phyloP scores from a whole-genome alignment of 2,888 invertebrate genomes.

The Erebia ligea region DNA sequence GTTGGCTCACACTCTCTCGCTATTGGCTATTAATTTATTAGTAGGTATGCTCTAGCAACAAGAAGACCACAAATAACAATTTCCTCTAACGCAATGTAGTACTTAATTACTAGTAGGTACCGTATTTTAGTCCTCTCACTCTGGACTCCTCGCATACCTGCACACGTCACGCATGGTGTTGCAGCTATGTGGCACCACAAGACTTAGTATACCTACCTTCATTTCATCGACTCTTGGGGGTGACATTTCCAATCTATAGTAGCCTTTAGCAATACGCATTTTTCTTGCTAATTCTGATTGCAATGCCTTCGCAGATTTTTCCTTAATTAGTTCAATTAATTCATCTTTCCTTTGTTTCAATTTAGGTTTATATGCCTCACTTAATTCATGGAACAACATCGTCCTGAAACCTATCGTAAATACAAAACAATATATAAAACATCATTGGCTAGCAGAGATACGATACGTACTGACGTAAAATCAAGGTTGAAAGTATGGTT shows the following conservation, averaged over 20 bases:
- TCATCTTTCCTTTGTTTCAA: slow-evolving; percentile 53
- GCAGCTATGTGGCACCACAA: not conserved
- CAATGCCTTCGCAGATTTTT: slow-evolving; percentile 56
- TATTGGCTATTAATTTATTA: not conserved
- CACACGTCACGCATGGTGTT: too few species aligned
- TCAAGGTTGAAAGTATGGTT: too few species aligned
- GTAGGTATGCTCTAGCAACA: too few species aligned
- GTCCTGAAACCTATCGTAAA: slow-evolving; percentile 28
- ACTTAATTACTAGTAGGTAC: too few species aligned
- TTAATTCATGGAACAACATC: slow-evolving; percentile 24
- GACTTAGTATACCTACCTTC: slow-evolving; percentile 45
- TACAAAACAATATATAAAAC: not conserved
- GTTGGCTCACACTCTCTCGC: not conserved
- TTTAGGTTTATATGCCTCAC: slow-evolving; percentile 50
- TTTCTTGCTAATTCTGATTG: slow-evolving; percentile 61
- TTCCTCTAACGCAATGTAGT: too few species aligned
- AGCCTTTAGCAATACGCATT: slow-evolving; percentile 62
- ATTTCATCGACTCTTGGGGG: slow-evolving; percentile 57
- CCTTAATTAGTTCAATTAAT: slow-evolving; percentile 41
- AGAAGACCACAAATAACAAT: too few species aligned
- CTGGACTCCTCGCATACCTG: too few species aligned
- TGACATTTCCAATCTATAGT: slow-evolving; percentile 67
- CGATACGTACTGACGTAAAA: too few species aligned
- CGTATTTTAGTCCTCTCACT: too few species aligned
- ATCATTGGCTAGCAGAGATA: too few species aligned